phyloP scores from a whole-genome alignment of 1,140 invertebrate species.

The Bombus waltoni region DNA sequence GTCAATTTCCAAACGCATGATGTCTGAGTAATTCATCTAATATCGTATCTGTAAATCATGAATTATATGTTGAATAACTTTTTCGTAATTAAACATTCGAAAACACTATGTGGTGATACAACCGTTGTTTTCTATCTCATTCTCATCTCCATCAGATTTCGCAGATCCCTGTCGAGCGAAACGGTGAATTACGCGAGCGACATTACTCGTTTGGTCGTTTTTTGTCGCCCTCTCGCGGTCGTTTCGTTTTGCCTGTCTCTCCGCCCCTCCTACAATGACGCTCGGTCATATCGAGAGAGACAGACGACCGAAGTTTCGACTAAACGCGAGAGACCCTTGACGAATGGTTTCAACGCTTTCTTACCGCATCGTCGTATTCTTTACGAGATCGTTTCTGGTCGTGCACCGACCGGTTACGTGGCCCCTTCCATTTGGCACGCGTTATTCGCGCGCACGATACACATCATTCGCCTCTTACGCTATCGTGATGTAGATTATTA shows the following conservation, averaged over 20 bases:
- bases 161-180: background rate
- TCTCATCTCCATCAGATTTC: background rate
- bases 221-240: background rate
- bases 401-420: conserved; percentile 4
- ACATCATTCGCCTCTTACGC: background rate
- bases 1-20: too few species aligned
- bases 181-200: background rate
- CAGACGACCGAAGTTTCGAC: background rate
- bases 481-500: conserved; percentile 1
- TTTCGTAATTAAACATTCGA: too few species aligned
- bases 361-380: conserved; percentile 36
- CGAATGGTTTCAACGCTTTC: conserved; percentile 32
- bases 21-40: too few species aligned
- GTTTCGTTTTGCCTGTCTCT: background rate
- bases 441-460: conserved; percentile 22
- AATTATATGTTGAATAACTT: too few species aligned
- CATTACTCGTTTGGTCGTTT: background rate
- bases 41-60: too few species aligned
- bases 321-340: conserved; percentile 20
- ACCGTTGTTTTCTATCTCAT: background rate
- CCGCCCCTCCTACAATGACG: too few species aligned
- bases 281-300: too few species aligned
- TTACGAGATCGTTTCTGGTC: conserved; percentile 17
- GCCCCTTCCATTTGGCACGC: conserved; percentile 28
- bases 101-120: background rate